phyloP scores from a whole-genome alignment of 2,113 vertebrate species.

The Prolemur simus region DNA sequence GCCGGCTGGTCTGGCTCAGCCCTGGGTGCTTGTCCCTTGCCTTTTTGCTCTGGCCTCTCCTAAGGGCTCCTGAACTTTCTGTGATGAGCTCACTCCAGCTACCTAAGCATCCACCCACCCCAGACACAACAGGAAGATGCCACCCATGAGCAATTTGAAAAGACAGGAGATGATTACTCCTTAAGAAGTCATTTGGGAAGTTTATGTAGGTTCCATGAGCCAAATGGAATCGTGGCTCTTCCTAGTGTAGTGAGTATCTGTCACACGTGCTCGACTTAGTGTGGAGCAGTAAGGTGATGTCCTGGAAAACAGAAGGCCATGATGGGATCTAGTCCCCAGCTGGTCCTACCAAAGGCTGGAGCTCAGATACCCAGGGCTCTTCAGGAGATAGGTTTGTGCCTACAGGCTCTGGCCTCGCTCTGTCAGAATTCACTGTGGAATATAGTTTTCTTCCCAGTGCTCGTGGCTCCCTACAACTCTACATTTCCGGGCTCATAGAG shows the following conservation, averaged over 20 bases:
- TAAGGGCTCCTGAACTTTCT: neutral
- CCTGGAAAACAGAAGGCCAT: neutral
- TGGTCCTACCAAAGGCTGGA: neutral
- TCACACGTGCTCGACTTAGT: neutral
- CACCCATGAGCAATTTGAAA: neutral
- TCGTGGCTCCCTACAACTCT: neutral
- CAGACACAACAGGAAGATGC: neutral
- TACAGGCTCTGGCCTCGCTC: neutral
- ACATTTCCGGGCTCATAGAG: neutral
- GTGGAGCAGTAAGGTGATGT: neutral
- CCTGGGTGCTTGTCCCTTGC: neutral
- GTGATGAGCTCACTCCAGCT: neutral
- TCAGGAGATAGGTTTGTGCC: neutral
- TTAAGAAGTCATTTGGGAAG: neutral
- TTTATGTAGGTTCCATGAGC: neutral
- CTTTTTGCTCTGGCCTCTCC: neutral
- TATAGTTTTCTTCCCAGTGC: neutral
- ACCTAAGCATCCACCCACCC: neutral
- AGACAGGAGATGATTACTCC: neutral
- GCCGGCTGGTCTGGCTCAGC: neutral
- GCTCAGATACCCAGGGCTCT: neutral
- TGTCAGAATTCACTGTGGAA: neutral
- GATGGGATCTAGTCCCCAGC: neutral
- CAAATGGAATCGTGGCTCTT: neutral
- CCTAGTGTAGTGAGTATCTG: neutral